phyloP scores from a whole-genome alignment of 2,888 invertebrate species.

The Nomada flava region DNA sequence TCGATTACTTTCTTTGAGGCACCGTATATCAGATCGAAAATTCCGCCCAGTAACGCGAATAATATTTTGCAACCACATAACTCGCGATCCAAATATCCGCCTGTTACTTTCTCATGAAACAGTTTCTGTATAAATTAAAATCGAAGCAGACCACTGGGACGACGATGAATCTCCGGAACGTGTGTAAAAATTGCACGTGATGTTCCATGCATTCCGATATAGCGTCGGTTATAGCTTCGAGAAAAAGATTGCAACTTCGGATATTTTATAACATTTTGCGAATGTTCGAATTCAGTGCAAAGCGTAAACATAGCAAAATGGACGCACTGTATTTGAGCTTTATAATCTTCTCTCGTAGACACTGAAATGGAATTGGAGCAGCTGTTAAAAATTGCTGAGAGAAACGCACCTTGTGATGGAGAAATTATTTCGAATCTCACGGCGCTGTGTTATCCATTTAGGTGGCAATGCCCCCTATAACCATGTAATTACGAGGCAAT shows the following conservation, averaged over 20 bases:
- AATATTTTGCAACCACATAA: too few species aligned
- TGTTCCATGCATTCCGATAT: conserved; percentile 9
- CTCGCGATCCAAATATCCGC: too few species aligned
- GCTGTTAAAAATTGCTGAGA: conserved; percentile 19
- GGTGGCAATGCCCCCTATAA: background rate
- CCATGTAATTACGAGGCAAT: conserved; percentile 14
- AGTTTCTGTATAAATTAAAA: conserved; percentile 27
- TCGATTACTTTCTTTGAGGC: too few species aligned
- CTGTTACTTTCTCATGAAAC: background rate
- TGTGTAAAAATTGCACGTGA: background rate
- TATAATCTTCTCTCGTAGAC: background rate
- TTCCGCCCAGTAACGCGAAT: too few species aligned
- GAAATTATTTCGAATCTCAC: conserved; percentile 10
- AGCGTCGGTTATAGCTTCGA: conserved; percentile 2
- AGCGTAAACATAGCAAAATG: background rate
- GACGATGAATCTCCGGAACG: background rate
- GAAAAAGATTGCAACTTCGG: background rate
- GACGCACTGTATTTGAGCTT: background rate
- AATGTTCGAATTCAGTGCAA: background rate
- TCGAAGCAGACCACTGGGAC: conserved; percentile 7
- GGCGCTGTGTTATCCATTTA: background rate
- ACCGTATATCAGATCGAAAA: too few species aligned
- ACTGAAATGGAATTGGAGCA: background rate
- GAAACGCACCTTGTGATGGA: background rate
- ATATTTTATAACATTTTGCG: background rate